These are phyloP conservation scores for Crypturellus undulatus DNA, from an alignment of 2,113 vertebrate species.

Conservation along the genomic window DNA sequence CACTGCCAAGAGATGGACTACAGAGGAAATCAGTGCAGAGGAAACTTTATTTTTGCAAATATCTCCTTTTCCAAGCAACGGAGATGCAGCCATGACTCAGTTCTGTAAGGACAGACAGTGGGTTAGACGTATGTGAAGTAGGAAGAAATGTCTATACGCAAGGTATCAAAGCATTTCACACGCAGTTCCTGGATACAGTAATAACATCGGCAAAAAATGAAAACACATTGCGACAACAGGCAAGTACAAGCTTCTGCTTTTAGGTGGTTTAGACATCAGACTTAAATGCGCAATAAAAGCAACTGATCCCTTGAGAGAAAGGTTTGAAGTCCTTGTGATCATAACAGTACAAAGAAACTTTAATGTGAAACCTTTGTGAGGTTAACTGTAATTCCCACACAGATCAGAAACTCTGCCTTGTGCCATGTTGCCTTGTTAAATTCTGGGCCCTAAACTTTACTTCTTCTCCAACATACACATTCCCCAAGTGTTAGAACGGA, in stretches of 20 bases:
- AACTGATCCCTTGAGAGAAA: slow-evolving; percentile 49
- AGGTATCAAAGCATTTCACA: background rate
- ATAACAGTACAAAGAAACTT: slow-evolving; percentile 43
- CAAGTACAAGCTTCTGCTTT: slow-evolving; percentile 16
- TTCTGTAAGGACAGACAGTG: background rate
- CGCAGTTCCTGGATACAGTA: slow-evolving; percentile 3
- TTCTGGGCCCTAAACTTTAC: slow-evolving; percentile 23
- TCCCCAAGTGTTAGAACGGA: slow-evolving; percentile 30
- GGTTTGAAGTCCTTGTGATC: slow-evolving; percentile 56
- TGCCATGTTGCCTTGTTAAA: slow-evolving; percentile 42
- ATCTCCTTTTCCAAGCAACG: background rate
- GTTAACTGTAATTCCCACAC: slow-evolving; percentile 55
- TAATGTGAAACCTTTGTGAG: slow-evolving; percentile 51
- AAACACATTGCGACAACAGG: slow-evolving; percentile 39
- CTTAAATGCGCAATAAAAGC: slow-evolving; percentile 53
- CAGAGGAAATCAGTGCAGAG: background rate
- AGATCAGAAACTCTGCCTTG: slow-evolving; percentile 26
- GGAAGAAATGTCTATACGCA: background rate
- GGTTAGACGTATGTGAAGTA: background rate
- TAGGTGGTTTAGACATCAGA: slow-evolving; percentile 71
- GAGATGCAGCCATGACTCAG: background rate
- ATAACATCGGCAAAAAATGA: slow-evolving; percentile 54
- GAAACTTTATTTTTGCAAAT: background rate
- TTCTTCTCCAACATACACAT: background rate
- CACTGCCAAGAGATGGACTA: background rate